phyloP scores from a whole-genome alignment of 2,888 invertebrate genomes.

The Sylvicola cinctus region DNA sequence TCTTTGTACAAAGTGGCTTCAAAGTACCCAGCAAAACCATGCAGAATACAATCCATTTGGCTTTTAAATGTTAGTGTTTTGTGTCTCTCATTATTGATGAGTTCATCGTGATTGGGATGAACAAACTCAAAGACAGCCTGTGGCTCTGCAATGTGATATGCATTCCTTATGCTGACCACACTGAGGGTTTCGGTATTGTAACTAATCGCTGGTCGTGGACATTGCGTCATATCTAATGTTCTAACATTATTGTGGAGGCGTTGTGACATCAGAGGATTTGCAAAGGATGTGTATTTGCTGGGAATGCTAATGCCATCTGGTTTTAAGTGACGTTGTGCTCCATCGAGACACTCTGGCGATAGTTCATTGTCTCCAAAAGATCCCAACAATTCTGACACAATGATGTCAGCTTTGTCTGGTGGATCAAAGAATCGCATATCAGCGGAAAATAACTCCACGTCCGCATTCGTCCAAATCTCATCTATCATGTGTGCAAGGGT shows the following conservation, averaged over 20 bases:
- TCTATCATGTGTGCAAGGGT: constrained; percentile 55
- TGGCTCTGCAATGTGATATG: constrained; percentile 20
- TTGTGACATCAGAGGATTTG: constrained; percentile 82
- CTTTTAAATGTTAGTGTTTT: constrained; percentile 45
- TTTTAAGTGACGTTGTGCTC: constrained; percentile 70
- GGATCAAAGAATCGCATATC: constrained; percentile 75
- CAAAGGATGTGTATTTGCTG: constrained; percentile 66
- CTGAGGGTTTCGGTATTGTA: constrained; percentile 55
- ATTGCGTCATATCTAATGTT: constrained; percentile 14
- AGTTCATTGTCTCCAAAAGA: constrained; percentile 99
- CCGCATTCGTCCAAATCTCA: constrained; percentile 53
- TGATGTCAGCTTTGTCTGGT: constrained; percentile 77
- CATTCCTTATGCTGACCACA: constrained; percentile 76
- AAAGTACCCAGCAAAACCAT: constrained; percentile 94
- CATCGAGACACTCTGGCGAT: constrained; percentile 93
- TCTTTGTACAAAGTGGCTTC: constrained; percentile 68
- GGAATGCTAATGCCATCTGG: constrained; percentile 85
- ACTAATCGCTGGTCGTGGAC: constrained; percentile 14
- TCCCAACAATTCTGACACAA: constrained; percentile 86
- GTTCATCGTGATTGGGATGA: constrained; percentile 64
- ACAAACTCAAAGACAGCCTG: constrained; percentile 57
- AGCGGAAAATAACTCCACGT: constrained; percentile 55
- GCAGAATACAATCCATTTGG: constrained; percentile 57
- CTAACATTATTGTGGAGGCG: constrained; percentile 64
- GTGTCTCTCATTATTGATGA: constrained; percentile 52